Conservation (phyloP, 2,113 vertebrate genomes). For the Propithecus coquereli region DNA sequence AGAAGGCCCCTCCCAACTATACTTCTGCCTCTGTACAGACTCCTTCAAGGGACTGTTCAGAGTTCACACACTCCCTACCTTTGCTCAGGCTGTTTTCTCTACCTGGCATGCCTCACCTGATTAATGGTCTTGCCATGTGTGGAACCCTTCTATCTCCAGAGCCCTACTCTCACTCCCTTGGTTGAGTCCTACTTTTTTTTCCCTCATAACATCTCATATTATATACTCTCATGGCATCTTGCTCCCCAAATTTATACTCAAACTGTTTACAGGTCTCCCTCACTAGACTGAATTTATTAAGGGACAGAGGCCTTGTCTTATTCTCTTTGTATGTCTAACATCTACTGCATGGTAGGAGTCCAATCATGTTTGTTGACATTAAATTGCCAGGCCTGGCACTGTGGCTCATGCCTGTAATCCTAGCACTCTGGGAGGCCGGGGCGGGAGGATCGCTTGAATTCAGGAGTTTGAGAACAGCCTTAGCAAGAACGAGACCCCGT, state of each 20-base stretch:
- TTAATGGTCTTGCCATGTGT: background rate
- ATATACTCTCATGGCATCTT: background rate
- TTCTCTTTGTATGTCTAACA: background rate
- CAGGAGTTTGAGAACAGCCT: too few species aligned
- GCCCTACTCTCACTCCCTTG: background rate
- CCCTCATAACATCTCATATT: background rate
- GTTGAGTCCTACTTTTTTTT: background rate
- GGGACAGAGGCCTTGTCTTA: background rate
- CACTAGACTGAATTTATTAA: background rate
- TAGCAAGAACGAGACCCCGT: too few species aligned
- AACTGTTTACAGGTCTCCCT: background rate
- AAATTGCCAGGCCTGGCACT: background rate
- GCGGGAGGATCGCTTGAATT: too few species aligned
- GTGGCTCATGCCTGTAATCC: too few species aligned
- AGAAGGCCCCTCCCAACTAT: background rate
- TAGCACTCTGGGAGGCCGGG: too few species aligned
- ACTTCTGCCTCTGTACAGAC: background rate
- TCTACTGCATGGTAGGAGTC: background rate
- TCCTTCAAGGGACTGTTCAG: background rate
- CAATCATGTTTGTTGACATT: background rate
- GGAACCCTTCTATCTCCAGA: background rate
- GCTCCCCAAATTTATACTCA: background rate
- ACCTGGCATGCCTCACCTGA: background rate
- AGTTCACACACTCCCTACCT: background rate
- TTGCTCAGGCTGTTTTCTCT: rapidly evolving